phyloP scores from a whole-genome alignment of 1,140 invertebrate species.

The Pachyrhynchus sulphureomaculatus region DNA sequence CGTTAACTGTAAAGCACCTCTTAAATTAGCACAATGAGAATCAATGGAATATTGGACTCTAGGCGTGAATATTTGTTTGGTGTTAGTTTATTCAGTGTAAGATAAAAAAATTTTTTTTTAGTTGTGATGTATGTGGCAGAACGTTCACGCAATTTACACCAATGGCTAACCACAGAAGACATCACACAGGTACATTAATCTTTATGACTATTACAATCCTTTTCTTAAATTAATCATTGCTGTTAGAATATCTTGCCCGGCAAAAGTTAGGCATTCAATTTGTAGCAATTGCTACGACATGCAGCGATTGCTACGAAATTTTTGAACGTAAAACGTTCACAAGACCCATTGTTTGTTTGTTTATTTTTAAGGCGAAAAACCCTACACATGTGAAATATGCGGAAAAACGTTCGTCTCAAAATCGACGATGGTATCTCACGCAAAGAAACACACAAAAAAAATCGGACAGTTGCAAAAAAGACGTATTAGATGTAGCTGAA shows the following conservation, averaged over 20 bases:
- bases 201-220: too few relatives aligned
- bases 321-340: too few relatives aligned
- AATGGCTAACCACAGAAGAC: conserved; percentile 63
- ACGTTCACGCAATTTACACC: conserved; percentile 66
- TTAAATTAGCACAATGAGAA: too few relatives aligned
- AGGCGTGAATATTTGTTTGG: background rate
- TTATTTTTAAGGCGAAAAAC: conserved; percentile 63
- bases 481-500: background rate
- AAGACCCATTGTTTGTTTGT: too few relatives aligned
- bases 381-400: conserved; percentile 77
- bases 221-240: too few relatives aligned
- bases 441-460: conserved; percentile 55
- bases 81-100: background rate
- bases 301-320: too few relatives aligned
- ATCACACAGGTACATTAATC: conserved; percentile 68
- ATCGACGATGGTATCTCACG: conserved; percentile 63
- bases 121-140: conserved; percentile 64
- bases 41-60: too few relatives aligned
- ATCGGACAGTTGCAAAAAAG: background rate
- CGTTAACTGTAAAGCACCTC: too few relatives aligned
- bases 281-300: too few relatives aligned
- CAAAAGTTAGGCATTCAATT: too few relatives aligned
- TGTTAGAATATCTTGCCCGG: too few relatives aligned
- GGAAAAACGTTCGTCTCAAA: conserved; percentile 60
- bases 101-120: too few relatives aligned